Percentiles rank a stretch among this genome's conserved stretches.
Evolutionary conservation across 2,113 vertebrate species (phyloP).

Genomic region (Marcusenius ussheri): DNA sequence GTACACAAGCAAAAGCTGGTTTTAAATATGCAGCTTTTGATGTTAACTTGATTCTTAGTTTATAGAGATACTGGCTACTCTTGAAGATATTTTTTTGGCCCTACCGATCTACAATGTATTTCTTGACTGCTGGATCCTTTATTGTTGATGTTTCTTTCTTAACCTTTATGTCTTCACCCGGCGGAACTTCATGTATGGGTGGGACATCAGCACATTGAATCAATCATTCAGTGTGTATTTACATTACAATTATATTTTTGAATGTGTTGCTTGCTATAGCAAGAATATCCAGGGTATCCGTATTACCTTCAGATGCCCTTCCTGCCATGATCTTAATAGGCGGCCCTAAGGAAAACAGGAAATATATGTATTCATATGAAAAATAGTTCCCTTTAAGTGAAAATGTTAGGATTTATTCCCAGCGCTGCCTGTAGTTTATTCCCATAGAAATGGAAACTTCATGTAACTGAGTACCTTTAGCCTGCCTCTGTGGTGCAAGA

Average conservation of each 20-base stretch:
- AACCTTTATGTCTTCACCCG: not conserved
- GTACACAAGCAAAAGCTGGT: not conserved
- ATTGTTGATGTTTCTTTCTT: not conserved
- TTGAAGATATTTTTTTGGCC: not conserved
- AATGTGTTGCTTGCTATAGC: not conserved
- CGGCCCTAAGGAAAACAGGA: not conserved
- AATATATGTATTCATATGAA: not conserved
- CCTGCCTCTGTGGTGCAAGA: not conserved
- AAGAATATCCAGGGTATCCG: not conserved
- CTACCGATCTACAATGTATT: not conserved
- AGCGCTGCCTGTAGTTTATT: not conserved
- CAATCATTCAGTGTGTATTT: not conserved
- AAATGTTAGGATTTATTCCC: not conserved
- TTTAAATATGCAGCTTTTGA: not conserved
- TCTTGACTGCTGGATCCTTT: not conserved
- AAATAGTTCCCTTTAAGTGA: not conserved
- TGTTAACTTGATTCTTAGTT: not conserved
- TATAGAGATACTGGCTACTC: not conserved
- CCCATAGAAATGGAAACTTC: not conserved
- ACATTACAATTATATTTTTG: not conserved
- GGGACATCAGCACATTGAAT: not conserved
- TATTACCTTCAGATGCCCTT: not conserved
- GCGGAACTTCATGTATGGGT: not conserved
- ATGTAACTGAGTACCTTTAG: not conserved
- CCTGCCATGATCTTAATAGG: not conserved